Evolutionary conservation across 2,888 invertebrate species (phyloP).

Genomic region (Epistrophe eligans): DNA sequence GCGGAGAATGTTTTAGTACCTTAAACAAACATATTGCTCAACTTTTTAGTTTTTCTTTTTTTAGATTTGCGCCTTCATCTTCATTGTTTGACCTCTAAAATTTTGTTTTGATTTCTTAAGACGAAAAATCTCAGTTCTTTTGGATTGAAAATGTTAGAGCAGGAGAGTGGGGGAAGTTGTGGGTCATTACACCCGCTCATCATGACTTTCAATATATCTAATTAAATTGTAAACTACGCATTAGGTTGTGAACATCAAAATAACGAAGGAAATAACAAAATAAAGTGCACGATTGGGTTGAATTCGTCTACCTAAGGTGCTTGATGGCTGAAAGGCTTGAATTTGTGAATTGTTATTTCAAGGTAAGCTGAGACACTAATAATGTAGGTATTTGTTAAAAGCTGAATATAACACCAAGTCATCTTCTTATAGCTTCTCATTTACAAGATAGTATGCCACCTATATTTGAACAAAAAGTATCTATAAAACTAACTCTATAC

Average conservation of each 20-base stretch:
- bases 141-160: too few relatives aligned
- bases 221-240: not conserved
- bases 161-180: not conserved
- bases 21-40: slow-evolving; percentile 39
- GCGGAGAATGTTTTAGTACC: slow-evolving; percentile 35
- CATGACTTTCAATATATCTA: slow-evolving; percentile 38
- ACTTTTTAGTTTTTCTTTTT: slow-evolving; percentile 16
- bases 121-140: slow-evolving; percentile 9
- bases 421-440: too few relatives aligned
- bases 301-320: too few relatives aligned
- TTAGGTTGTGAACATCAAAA: slow-evolving; percentile 6
- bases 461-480: too few relatives aligned
- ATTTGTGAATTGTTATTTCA: not conserved
- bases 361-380: not conserved
- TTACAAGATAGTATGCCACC: too few relatives aligned
- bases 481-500: too few relatives aligned
- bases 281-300: not conserved
- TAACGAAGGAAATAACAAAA: slow-evolving; percentile 6
- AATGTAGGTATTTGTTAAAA: too few relatives aligned
- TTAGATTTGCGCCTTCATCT: slow-evolving; percentile 3
- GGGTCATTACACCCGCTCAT: slow-evolving; percentile 35
- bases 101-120: slow-evolving; percentile 12
- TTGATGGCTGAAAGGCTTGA: not conserved
- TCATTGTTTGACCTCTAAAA: slow-evolving; percentile 61
- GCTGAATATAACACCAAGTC: too few relatives aligned